phyloP scores from a whole-genome alignment of 1,140 invertebrate genomes.

The Ips typographus region DNA sequence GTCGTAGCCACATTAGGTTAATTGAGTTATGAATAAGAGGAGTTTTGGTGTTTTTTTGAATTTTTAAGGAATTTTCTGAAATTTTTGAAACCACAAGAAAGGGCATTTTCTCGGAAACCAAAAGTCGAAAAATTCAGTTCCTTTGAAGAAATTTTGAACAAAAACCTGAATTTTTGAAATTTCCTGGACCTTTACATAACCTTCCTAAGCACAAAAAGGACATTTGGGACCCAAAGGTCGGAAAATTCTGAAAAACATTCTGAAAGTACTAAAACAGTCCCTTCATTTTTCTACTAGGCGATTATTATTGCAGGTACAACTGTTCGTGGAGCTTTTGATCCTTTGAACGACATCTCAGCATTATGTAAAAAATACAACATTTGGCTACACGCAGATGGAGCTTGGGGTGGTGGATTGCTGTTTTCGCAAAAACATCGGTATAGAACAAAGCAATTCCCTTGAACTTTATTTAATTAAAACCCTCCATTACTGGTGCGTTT shows the following conservation, averaged over 20 bases:
- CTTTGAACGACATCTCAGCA: conserved; percentile 60
- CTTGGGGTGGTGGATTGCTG: conserved; percentile 69
- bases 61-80: too few relatives aligned
- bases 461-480: too few relatives aligned
- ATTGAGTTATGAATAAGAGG: background rate
- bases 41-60: conserved; percentile 2
- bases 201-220: background rate
- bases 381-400: conserved; percentile 73
- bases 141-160: too few relatives aligned
- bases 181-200: too few relatives aligned
- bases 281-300: background rate
- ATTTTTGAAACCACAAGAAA: too few relatives aligned
- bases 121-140: too few relatives aligned
- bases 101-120: too few relatives aligned
- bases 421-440: conserved; percentile 59
- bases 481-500: background rate
- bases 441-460: too few relatives aligned
- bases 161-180: too few relatives aligned
- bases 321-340: conserved; percentile 65
- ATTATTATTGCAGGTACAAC: conserved; percentile 50
- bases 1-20: conserved; percentile 64
- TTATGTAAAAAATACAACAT: conserved; percentile 62
- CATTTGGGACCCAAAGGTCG: background rate
- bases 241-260: too few relatives aligned
- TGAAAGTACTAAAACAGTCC: too few relatives aligned